A percentile compares a stretch with the other conserved stretches of the same genome.
These are phyloP conservation scores for Drosophila cyrtoloma DNA, from an alignment of 2,888 invertebrate species.

Conservation along the genomic window DNA sequence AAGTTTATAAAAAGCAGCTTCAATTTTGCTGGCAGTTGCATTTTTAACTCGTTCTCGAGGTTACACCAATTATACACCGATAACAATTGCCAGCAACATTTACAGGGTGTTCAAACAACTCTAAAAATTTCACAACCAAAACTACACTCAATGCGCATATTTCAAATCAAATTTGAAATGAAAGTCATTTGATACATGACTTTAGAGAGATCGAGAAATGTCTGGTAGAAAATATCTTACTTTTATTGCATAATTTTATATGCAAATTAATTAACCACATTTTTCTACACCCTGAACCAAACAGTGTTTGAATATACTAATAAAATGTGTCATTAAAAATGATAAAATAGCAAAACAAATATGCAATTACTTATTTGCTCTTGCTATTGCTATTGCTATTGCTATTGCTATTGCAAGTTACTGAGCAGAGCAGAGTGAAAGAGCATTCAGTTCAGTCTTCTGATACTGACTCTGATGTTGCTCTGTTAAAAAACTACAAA, in stretches of 20 bases:
- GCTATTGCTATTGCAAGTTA: not conserved
- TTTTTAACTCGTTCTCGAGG: constrained; percentile 22
- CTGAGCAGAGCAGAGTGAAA: not conserved
- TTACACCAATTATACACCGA: constrained; percentile 8
- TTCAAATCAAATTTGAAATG: constrained; percentile 20
- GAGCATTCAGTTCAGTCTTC: not conserved
- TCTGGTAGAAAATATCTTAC: constrained; percentile 35
- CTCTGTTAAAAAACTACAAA: not conserved
- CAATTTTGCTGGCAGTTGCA: constrained; percentile 10
- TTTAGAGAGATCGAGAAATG: constrained; percentile 33
- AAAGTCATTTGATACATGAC: constrained; percentile 40
- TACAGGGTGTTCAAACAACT: constrained; percentile 9
- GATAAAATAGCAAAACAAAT: not conserved
- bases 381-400: not conserved
- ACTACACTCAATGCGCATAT: not conserved
- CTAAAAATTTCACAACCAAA: not conserved
- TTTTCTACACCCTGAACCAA: not conserved
- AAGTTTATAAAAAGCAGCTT: constrained; percentile 28
- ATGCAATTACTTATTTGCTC: not conserved
- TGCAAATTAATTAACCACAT: not conserved
- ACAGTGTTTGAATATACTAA: not conserved
- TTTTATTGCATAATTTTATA: constrained; percentile 27
- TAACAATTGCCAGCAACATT: constrained; percentile 1
- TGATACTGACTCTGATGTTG: not conserved
- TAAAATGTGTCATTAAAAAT: not conserved